Evolutionary conservation across 1,140 invertebrate genomes (phyloP).

Genomic region (Acromyrmex charruanus): DNA sequence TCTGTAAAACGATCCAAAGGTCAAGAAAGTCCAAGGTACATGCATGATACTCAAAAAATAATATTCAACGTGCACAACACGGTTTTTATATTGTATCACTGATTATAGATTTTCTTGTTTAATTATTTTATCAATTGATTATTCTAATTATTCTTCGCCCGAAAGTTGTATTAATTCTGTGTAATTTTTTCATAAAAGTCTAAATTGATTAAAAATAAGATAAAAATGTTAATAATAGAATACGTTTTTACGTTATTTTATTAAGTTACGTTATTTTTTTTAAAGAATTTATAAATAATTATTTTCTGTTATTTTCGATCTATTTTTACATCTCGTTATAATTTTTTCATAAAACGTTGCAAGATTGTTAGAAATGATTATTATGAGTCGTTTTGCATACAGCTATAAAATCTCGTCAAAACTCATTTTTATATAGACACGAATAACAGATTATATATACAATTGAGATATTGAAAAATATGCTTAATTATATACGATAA

Average conservation of each 20-base stretch:
- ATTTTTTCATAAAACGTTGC: not conserved
- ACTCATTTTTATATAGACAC: constrained; percentile 7
- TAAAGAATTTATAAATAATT: not conserved
- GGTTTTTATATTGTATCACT: constrained; percentile 3
- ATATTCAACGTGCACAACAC: not conserved
- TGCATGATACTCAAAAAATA: not conserved
- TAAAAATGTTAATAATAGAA: not conserved
- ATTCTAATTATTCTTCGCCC: too few species aligned
- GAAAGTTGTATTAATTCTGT: not conserved
- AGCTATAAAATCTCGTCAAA: constrained; percentile 25
- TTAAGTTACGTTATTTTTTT: not conserved
- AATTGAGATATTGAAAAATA: not conserved
- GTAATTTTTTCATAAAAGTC: not conserved
- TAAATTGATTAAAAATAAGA: not conserved
- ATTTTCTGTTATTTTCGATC: not conserved
- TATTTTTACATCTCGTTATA: not conserved
- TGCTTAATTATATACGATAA: not conserved
- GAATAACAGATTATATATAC: not conserved
- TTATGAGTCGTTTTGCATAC: constrained; percentile 4
- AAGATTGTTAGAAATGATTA: not conserved
- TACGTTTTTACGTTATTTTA: not conserved
- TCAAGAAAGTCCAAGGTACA: constrained; percentile 51
- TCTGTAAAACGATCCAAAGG: constrained; percentile 45
- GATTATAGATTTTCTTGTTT: constrained; percentile 14
- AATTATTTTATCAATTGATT: not conserved